phyloP scores from a whole-genome alignment of 2,888 invertebrate species.

The Taphrorychus bicolor region DNA sequence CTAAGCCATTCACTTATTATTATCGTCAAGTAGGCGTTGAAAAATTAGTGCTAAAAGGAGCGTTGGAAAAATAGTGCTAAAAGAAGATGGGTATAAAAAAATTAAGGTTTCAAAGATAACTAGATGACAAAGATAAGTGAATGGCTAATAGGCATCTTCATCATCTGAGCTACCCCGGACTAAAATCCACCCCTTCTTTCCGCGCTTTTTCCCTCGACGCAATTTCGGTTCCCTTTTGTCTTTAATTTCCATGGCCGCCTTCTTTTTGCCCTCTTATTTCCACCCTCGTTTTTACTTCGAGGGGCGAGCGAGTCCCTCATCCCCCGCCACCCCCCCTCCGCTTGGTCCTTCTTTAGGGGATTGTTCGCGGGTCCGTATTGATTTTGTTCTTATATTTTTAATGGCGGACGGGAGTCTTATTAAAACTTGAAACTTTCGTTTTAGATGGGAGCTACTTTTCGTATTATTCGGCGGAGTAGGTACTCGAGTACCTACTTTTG shows the following conservation, averaged over 20 bases:
- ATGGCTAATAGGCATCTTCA: too few relatives aligned
- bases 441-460: not conserved
- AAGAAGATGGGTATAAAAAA: too few relatives aligned
- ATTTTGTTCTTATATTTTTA: conserved; percentile 41
- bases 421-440: not conserved
- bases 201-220: conserved; percentile 53
- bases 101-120: too few relatives aligned
- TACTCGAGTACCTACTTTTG: not conserved
- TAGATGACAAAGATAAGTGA: too few relatives aligned
- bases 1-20: too few relatives aligned
- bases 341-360: conserved; percentile 34
- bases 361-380: conserved; percentile 40
- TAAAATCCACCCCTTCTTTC: conserved; percentile 50
- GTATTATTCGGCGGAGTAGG: not conserved
- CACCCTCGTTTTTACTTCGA: conserved; percentile 52
- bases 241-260: conserved; percentile 61
- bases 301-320: conserved; percentile 40
- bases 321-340: conserved; percentile 27
- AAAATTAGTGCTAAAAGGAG: too few relatives aligned
- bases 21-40: too few relatives aligned
- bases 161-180: too few relatives aligned
- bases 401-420: conserved; percentile 30
- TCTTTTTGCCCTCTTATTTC: conserved; percentile 61
- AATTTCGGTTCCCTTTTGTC: conserved; percentile 60
- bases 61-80: too few relatives aligned